phyloP scores from a whole-genome alignment of 1,140 invertebrate species.

The Monochamus saltuarius region DNA sequence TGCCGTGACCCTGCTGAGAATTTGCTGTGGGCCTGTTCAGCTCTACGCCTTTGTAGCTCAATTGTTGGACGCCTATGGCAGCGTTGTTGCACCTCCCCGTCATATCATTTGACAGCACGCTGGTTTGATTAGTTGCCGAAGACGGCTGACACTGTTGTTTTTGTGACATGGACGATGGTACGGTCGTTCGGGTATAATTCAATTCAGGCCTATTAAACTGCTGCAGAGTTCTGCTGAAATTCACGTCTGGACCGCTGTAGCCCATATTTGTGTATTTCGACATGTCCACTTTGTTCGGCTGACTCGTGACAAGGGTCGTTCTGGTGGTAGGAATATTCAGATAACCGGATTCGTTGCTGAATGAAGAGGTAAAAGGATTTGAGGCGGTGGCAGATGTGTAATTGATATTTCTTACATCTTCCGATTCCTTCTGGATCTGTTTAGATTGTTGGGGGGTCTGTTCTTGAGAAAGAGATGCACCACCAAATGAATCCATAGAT shows the following conservation, averaged over 20 bases:
- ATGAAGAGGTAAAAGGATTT: slow-evolving; percentile 7
- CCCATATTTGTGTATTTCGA: slow-evolving; percentile 49
- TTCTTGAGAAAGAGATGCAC: background rate
- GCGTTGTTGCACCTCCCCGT: slow-evolving; percentile 25
- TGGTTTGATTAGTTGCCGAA: background rate
- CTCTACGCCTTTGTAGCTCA: slow-evolving; percentile 30
- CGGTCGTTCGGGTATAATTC: slow-evolving; percentile 29
- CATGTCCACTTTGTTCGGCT: slow-evolving; percentile 43
- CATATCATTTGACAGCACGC: slow-evolving; percentile 14
- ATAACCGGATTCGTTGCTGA: slow-evolving; percentile 21
- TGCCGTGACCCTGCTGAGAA: slow-evolving; percentile 16
- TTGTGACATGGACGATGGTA: slow-evolving; percentile 24
- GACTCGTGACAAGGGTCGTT: background rate
- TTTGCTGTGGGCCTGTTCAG: slow-evolving; percentile 20
- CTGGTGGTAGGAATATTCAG: slow-evolving; percentile 28
- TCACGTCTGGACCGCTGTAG: slow-evolving; percentile 40
- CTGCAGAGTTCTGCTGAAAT: slow-evolving; percentile 33
- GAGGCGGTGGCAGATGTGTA: background rate
- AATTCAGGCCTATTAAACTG: slow-evolving; percentile 35
- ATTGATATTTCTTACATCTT: too few species aligned
- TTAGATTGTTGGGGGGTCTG: slow-evolving; percentile 8
- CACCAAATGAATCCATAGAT: background rate
- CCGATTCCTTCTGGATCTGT: slow-evolving; percentile 6
- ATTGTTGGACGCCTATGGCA: slow-evolving; percentile 15
- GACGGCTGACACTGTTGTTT: slow-evolving; percentile 20